These are phyloP conservation scores for Crematogaster levior DNA, from an alignment of 2,888 invertebrate species.

Conservation along the genomic window DNA sequence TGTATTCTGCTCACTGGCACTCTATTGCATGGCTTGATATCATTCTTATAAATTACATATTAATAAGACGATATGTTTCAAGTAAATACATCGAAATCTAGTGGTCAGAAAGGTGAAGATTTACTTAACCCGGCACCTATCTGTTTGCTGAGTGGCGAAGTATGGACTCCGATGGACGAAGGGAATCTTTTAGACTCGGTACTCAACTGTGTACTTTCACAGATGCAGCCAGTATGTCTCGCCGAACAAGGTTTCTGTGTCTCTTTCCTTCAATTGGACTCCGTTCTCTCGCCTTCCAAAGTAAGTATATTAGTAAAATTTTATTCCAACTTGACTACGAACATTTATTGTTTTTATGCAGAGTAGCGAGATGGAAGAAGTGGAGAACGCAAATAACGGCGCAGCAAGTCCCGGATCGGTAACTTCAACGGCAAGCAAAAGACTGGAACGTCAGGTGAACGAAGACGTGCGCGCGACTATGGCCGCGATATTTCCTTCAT, in stretches of 20 bases:
- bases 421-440: conserved; percentile 85
- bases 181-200: conserved; percentile 87
- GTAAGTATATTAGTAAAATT: conserved; percentile 61
- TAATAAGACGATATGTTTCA: conserved; percentile 42
- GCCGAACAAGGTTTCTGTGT: conserved; percentile 98
- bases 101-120: conserved; percentile 81
- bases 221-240: conserved; percentile 96
- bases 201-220: conserved; percentile 94
- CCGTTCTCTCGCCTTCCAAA: conserved; percentile 80
- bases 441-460: conserved; percentile 90
- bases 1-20: not conserved
- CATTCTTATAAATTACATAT: conserved; percentile 25
- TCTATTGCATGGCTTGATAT: not conserved
- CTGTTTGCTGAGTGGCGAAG: conserved; percentile 81
- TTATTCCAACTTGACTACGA: not conserved
- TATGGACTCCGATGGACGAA: conserved; percentile 83
- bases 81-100: conserved; percentile 80
- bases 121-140: conserved; percentile 81
- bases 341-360: conserved; percentile 12
- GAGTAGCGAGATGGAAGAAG: conserved; percentile 78
- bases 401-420: conserved; percentile 82
- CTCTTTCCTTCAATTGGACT: conserved; percentile 95
- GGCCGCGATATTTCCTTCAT: conserved; percentile 94
- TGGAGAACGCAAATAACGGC: conserved; percentile 78
- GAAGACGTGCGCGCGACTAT: conserved; percentile 95